These are phyloP conservation scores for Channa striata DNA, from an alignment of 2,797 vertebrate genomes.

Conservation along the genomic window DNA sequence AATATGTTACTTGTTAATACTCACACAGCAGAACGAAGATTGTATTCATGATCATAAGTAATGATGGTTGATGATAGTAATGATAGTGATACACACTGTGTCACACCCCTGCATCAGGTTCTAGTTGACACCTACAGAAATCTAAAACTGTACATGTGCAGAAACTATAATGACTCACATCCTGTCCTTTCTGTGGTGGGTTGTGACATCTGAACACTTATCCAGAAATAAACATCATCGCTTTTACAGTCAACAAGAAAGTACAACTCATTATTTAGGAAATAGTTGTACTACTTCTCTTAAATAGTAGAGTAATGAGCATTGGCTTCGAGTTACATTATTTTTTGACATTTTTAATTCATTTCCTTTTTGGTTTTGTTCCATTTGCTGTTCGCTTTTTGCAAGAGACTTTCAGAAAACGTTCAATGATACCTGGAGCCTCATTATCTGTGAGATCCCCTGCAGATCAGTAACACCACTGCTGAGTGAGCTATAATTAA, in stretches of 20 bases:
- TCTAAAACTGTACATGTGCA: neutral
- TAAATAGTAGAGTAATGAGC: neutral
- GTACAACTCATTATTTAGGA: neutral
- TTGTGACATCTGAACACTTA: neutral
- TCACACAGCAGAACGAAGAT: slow-evolving; percentile 51
- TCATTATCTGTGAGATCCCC: slow-evolving; percentile 24
- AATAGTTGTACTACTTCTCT: neutral
- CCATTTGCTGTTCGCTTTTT: neutral
- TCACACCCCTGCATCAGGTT: neutral
- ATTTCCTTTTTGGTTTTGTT: neutral
- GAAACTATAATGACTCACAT: slow-evolving; percentile 7
- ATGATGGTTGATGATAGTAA: neutral
- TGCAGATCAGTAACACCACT: slow-evolving; percentile 20
- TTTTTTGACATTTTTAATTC: neutral
- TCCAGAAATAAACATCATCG: slow-evolving; percentile 6
- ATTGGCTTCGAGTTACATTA: too few species aligned
- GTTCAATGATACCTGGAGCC: slow-evolving; percentile 1
- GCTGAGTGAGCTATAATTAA: slow-evolving; percentile 56
- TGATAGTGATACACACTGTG: neutral
- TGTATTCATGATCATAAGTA: slow-evolving; percentile 24
- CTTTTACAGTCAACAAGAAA: neutral
- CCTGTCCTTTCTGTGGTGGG: slow-evolving; percentile 3
- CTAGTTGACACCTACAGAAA: neutral
- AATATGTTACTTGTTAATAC: slow-evolving; percentile 22
- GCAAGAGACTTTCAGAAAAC: neutral